A percentile compares a stretch with the other conserved stretches of the same genome.
Conservation (phyloP, 2,797 vertebrate species). For the Hippoglossus hippoglossus region DNA sequence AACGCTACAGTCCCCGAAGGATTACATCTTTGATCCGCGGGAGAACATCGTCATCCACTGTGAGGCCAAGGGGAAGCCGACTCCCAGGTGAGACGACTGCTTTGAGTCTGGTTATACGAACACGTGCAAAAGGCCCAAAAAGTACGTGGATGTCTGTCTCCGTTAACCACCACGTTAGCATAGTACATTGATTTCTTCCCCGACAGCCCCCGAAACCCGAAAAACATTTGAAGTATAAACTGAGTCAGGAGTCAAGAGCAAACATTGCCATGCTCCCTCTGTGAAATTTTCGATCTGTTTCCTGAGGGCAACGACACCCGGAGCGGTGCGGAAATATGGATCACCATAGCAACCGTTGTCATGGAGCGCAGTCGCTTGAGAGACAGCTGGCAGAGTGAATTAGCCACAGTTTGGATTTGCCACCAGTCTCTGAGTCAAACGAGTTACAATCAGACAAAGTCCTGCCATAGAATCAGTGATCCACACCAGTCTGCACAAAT, state of each 20-base stretch:
- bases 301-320: conserved; percentile 29
- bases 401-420: conserved; percentile 25
- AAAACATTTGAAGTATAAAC: no score
- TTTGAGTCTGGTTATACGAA: conserved; percentile 14
- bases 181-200: not conserved
- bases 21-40: conserved; percentile 97
- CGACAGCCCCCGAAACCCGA: not conserved
- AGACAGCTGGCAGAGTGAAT: conserved; percentile 50
- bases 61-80: conserved; percentile 97
- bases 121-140: not conserved
- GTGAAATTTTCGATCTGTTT: conserved; percentile 20
- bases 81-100: conserved; percentile 86
- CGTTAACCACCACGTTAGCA: not conserved
- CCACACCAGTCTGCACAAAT: not conserved
- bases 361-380: conserved; percentile 35
- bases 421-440: conserved; percentile 6
- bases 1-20: conserved; percentile 94
- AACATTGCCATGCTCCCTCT: conserved; percentile 1
- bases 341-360: conserved; percentile 59
- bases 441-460: conserved; percentile 5
- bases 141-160: not conserved
- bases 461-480: conserved; percentile 6
- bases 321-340: conserved; percentile 31
- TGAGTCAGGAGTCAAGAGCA: not conserved
- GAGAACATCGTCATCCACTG: conserved; percentile 97